phyloP scores from a whole-genome alignment of 2,797 vertebrate genomes.

The Erpetoichthys calabaricus region DNA sequence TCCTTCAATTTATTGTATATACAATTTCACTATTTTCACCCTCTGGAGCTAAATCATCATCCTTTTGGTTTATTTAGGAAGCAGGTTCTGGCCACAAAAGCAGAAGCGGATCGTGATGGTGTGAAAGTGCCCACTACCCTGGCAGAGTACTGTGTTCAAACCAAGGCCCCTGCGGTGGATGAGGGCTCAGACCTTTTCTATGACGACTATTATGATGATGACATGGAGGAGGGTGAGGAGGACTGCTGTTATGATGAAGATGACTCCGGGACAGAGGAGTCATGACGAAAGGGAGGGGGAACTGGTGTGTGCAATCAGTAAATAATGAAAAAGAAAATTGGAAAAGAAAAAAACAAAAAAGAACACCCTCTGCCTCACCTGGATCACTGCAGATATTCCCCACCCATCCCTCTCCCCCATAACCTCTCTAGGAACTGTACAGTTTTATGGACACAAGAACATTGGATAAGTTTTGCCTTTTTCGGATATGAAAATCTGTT shows the following conservation, averaged over 20 bases:
- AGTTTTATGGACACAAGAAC: no score
- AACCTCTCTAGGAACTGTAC: background rate
- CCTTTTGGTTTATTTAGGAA: conserved; percentile 47
- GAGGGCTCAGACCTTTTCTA: conserved; percentile 88
- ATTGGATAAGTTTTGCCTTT: no score
- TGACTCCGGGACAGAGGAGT: conserved; percentile 83
- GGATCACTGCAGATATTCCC: conserved; percentile 5
- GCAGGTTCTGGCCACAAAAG: conserved; percentile 82
- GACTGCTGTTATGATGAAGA: conserved; percentile 76
- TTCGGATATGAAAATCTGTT: no score
- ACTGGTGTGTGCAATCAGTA: no score
- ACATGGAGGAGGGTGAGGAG: conserved; percentile 59
- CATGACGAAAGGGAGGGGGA: conserved; percentile 47
- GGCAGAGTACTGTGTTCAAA: conserved; percentile 88
- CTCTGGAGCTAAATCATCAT: no score
- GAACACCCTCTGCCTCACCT: background rate
- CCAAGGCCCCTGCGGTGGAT: conserved; percentile 67
- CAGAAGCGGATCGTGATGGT: conserved; percentile 75
- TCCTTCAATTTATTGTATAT: no score
- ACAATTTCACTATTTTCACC: no score
- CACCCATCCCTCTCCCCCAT: conserved; percentile 6
- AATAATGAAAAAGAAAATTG: background rate
- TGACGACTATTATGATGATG: conserved; percentile 84
- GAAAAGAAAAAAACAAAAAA: background rate
- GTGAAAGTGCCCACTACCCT: conserved; percentile 87